Evolutionary conservation across 1,140 invertebrate species (phyloP), one percentile per base, ranked within the genome.

Genomic region (Pectinophora gossypiella): DNA sequence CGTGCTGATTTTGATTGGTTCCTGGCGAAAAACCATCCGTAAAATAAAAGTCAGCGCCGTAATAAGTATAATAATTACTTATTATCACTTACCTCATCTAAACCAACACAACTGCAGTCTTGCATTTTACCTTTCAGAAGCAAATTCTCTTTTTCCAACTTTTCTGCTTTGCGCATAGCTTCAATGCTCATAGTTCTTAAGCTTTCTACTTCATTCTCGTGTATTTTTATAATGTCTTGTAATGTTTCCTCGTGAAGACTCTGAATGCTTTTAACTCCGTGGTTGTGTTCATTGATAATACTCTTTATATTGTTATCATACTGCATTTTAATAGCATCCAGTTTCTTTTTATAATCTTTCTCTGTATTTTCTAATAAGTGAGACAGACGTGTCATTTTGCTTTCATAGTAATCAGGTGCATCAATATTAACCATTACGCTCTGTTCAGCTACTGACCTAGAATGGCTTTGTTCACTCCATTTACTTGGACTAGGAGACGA

Each of bases 201-300:
- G 48, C 72, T 86, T 60, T 86, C 83, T 23, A 84, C 68, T 77
- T 86, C 83, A 61, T 76, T 85, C 59, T 85, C 83, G 58, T 80
- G 83, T 15, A 68, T 67, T 49, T 76, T 82, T 48, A 81, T 61
- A 49, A 85, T 67, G 23, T 86, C 81, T 18, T 76, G 65, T 18
- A 86, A 38, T 1, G 73, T 76, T 54, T 85, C 78, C 63, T 87
- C 83, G 7, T 86, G 80, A 20, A 86, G 64, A 50, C 62, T 72
- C 59, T 87, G 81, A 51, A 87, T 77, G 51, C 65, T 85, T 58
- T 71, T 68, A 1, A 85, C 78, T 4, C 84, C 81, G 61, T 76
- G 61, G 61, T 85, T 82, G 48, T 87, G 84, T 58, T 85, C 78
- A 57, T 79, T 84, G 3, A 85, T 73, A 40, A 87, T 82, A 53